Evolutionary conservation across 2,113 vertebrate genomes (phyloP).

Genomic region (Ptilorrhoa leucosticta): DNA sequence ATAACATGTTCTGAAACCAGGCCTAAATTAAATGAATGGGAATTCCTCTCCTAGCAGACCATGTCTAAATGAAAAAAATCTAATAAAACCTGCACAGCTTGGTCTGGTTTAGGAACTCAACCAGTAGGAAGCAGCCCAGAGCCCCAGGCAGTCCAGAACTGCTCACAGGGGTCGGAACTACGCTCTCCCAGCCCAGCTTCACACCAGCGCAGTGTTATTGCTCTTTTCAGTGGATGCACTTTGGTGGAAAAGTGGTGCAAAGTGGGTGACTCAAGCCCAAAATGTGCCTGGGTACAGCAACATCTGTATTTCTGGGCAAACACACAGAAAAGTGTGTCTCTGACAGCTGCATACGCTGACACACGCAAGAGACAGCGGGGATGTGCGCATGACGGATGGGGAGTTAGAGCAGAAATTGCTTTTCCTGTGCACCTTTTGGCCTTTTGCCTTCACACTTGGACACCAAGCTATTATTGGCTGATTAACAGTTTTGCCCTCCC

Average conservation of each 20-base stretch:
- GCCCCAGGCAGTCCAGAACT: background rate
- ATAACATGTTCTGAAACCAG: background rate
- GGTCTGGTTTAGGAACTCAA: background rate
- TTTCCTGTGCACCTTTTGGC: background rate
- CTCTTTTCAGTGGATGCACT: background rate
- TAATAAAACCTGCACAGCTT: background rate
- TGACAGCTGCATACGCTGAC: background rate
- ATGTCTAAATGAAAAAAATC: background rate
- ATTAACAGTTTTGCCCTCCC: background rate
- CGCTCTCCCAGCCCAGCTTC: accelerated
- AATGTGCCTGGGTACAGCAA: background rate
- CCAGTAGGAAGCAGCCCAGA: background rate
- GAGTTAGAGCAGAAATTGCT: background rate
- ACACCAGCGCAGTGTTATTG: background rate
- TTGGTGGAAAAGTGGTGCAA: background rate
- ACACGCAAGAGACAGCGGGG: background rate
- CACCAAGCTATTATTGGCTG: background rate
- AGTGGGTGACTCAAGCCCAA: background rate
- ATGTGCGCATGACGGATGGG: background rate
- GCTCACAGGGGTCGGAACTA: background rate
- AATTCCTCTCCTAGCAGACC: background rate
- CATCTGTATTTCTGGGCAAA: background rate
- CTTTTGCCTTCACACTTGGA: background rate
- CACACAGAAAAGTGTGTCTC: background rate
- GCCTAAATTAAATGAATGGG: background rate